Base-by-base conservation (phyloP, 37 sponge, comb jelly and placozoan species). In the Haliclona indistincta region DNA sequence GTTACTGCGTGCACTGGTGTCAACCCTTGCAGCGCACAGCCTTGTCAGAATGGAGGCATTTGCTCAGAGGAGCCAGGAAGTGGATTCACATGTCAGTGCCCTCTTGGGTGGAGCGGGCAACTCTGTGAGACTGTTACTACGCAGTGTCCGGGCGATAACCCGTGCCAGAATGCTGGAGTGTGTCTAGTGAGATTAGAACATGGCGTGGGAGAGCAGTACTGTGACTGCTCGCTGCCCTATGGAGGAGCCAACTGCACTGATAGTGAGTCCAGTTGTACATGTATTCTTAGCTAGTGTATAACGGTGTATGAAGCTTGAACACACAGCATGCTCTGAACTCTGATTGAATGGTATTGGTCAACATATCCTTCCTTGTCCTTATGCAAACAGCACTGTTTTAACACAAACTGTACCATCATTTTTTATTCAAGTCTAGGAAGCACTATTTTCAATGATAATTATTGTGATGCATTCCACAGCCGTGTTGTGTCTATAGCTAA, bases 141-240 rank as follows among this genome's bases (percentile, higher is more conserved):
- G 36, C 51, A 70, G 20, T 61, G 64, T 42, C 15, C 64, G 5
- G 55, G 38, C 29, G 56, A 2, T 11, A 73, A 51, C 52, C 44
- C 56, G 22, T 81, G 82, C 64, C 67, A 64, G 40, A 84, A 80
- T 71, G 81, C 77, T 32, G 81, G 75, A 13, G 47, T 45, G 37
- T 84, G 63, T 33, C 41, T 76, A 15, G 38, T 30, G 22, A 33
- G 25, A 5, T 36, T 23, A 30, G 67, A 8, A 3, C 61, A 75
- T 80, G 81, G 68, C 0, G 38, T 26, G 13, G 0, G 1, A 33
- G 77, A 41, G 7, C 70, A 67, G 43, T 17, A 26, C 25, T 89
- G 90, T 63, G 49, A 76, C 65, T 89, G 90, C 68, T 80, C 69
- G n/a, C 67, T 84, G 26, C 90, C 90, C 1, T 89, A 64, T 25